Evolutionary conservation across 2,888 invertebrate species (phyloP).

Genomic region (Agrochola macilenta): DNA sequence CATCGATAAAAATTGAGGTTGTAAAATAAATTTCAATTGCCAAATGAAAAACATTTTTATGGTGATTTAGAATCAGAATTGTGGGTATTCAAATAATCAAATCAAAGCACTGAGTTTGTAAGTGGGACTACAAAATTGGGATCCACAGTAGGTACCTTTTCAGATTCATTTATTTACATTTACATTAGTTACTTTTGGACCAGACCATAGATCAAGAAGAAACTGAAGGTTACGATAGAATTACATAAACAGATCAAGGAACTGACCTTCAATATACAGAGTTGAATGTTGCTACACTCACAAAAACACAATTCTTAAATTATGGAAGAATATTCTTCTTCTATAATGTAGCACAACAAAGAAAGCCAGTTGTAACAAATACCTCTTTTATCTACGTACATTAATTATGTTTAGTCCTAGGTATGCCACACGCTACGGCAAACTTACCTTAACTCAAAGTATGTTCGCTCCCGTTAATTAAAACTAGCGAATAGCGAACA

Average conservation of each 20-base stretch:
- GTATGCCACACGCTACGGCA: conserved; percentile 1
- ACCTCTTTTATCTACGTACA: background rate
- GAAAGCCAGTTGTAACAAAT: background rate
- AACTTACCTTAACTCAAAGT: conserved; percentile 49
- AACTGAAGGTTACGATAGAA: background rate
- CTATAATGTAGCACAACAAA: background rate
- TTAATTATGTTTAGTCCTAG: conserved; percentile 18
- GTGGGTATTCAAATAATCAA: background rate
- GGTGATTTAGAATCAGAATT: background rate
- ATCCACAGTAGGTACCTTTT: background rate
- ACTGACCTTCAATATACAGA: background rate
- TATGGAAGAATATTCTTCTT: background rate
- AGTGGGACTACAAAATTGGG: background rate
- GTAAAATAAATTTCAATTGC: background rate
- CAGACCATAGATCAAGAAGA: background rate
- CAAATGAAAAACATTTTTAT: background rate
- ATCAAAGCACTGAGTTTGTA: background rate
- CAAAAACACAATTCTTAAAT: background rate
- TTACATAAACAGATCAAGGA: background rate
- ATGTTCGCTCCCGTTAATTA: conserved; percentile 62
- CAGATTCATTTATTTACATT: background rate
- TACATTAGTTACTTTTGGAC: background rate
- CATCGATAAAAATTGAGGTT: background rate
- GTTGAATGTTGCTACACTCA: background rate
- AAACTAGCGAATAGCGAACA: conserved; percentile 56